Evolutionary conservation across 2,888 invertebrate species (phyloP).

Genomic region (Drosophila algonquin): DNA sequence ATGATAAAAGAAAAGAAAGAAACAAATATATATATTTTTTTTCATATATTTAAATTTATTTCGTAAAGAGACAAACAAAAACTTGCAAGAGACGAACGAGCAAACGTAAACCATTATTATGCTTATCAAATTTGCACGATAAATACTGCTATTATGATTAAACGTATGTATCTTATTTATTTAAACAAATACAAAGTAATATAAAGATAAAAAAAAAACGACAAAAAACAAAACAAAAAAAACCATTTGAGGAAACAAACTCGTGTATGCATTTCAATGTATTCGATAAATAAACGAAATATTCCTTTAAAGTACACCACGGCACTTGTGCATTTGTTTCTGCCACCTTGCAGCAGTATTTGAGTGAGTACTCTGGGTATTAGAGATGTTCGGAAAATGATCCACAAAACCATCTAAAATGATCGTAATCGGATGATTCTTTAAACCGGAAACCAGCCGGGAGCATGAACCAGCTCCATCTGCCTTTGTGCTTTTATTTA

Average conservation of each 20-base stretch:
- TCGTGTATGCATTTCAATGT: slow-evolving; percentile 83
- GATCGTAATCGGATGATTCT: too few relatives aligned
- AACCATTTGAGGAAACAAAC: slow-evolving; percentile 67
- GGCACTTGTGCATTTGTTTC: too few relatives aligned
- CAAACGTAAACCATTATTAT: slow-evolving; percentile 77
- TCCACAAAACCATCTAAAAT: too few relatives aligned
- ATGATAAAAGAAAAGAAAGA: slow-evolving; percentile 45
- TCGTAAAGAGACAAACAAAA: slow-evolving; percentile 60
- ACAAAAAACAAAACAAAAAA: slow-evolving; percentile 53
- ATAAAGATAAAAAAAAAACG: slow-evolving; percentile 62
- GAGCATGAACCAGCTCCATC: too few relatives aligned
- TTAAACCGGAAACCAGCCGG: too few relatives aligned
- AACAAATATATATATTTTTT: slow-evolving; percentile 71
- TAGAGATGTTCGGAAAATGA: too few relatives aligned
- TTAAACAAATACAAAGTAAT: slow-evolving; percentile 79
- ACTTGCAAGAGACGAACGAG: slow-evolving; percentile 62
- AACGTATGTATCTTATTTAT: slow-evolving; percentile 82
- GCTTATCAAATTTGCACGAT: slow-evolving; percentile 82
- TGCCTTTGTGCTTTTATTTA: too few relatives aligned
- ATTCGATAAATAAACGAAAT: slow-evolving; percentile 82
- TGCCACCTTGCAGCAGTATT: too few relatives aligned
- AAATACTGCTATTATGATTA: slow-evolving; percentile 82
- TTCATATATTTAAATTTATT: slow-evolving; percentile 77
- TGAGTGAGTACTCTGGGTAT: too few relatives aligned
- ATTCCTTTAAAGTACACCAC: slow-evolving; percentile 73